Evolutionary conservation across 64 coral and sea anemone genomes (phyloP).

Genomic region (Platygyra sinensis): DNA sequence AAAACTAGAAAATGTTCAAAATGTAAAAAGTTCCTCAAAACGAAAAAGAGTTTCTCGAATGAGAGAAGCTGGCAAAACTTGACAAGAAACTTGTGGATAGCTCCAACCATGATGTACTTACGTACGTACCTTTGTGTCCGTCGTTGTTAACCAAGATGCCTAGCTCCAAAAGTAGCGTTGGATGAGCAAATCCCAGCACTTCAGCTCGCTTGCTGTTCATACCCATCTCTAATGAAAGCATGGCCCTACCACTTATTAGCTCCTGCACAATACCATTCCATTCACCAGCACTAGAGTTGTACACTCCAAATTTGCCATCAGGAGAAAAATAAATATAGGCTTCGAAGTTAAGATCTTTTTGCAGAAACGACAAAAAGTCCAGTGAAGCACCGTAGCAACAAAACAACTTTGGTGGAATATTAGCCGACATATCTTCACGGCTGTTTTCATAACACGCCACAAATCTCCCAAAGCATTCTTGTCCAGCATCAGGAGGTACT

Average conservation of each 20-base stretch:
- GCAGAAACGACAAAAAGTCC: conserved; percentile 33
- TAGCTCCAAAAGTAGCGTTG: conserved; percentile 16
- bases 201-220: not conserved
- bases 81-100: no score
- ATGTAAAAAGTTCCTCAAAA: not conserved
- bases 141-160: conserved; percentile 21
- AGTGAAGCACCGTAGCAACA: conserved; percentile 27
- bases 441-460: not conserved
- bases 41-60: not conserved
- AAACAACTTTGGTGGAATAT: not conserved
- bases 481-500: not conserved
- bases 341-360: conserved; percentile 43
- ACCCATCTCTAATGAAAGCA: conserved; percentile 24
- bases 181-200: conserved; percentile 28
- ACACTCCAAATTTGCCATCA: conserved; percentile 19
- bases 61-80: no score
- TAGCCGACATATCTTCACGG: not conserved
- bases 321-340: conserved; percentile 38
- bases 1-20: not conserved
- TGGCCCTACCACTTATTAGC: not conserved
- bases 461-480: not conserved
- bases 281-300: not conserved
- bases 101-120: no score
- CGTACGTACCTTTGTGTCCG: not conserved
- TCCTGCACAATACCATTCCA: conserved; percentile 47